Base-by-base conservation (phyloP, 2,797 vertebrate genomes). In the Synanceia verrucosa region DNA sequence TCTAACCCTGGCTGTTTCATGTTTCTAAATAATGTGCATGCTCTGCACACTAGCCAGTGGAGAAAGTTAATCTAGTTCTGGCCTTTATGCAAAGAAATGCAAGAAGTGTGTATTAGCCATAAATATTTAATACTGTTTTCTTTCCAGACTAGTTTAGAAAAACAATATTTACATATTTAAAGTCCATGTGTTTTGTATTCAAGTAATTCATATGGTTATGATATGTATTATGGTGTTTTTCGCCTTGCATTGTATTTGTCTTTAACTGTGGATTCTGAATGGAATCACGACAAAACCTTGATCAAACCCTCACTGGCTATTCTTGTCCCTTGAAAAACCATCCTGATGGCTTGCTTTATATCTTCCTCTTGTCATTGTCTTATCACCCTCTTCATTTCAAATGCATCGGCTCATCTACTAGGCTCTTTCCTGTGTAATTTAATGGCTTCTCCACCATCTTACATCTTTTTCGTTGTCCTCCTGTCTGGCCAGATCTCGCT, bases 401-500 rank as follows among this genome's bases (percentile, higher is more conserved):
- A 77, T 61, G 16, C 61, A 69, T 75, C 50, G 28, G 57, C 59
- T 65, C 52, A 9, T 59, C 44, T 64, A 7, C 31, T 24, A 53
- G 5, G 26, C 44, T 46, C 24, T 19, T 1, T 8, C 36, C 33
- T 65, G 21, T 63, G 33, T 73, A 46, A 62, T 71, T 61, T 48
- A 70, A 48, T 10, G 19, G 5, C 50, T 37, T 41, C 9, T 28
- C 48, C 50, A 43, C 37, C 43, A 4, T 70, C 47, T 74, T 19
- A 33, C 37, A 9, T n/a, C n/a, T n/a, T 52, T 51, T 24, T 57
- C 28, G 70, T 70, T 79, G 59, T 83, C 31, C 37, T 33, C 37
- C 34, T 43, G 53, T 80, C 33, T 75, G 70, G 39, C 57, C 86
- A 94, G 94, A 78, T 94, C 93, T 12, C 91, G 87, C 19, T 98